Percentiles rank a stretch among this genome's conserved stretches.
Conservation (phyloP, 2,888 invertebrate genomes). For the Drosophila yooni region DNA sequence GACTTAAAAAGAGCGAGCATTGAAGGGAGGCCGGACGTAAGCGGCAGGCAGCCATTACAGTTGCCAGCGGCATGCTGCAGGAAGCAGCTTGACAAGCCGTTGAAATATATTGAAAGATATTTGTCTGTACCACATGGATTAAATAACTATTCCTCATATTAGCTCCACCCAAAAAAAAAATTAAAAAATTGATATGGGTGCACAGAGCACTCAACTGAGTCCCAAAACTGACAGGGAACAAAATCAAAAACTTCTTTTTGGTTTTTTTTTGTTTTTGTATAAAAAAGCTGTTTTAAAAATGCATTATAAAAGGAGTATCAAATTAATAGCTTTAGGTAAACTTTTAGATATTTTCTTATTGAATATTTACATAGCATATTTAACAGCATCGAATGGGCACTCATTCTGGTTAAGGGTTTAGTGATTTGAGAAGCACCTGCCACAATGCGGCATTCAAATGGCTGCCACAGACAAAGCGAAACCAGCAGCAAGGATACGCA, state of each 20-base stretch:
- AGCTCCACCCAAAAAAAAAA: background rate
- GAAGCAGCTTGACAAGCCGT: constrained; percentile 79
- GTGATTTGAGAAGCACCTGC: constrained; percentile 45
- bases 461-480: constrained; percentile 10
- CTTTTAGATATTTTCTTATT: background rate
- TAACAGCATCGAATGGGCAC: constrained; percentile 36
- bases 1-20: constrained; percentile 30
- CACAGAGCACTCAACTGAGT: background rate
- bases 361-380: background rate
- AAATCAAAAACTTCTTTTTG: background rate
- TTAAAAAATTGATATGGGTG: background rate
- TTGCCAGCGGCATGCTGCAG: constrained; percentile 40
- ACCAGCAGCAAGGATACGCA: constrained; percentile 20
- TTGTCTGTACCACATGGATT: constrained; percentile 64
- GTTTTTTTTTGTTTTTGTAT: no score
- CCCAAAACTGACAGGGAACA: background rate
- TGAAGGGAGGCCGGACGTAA: constrained; percentile 11
- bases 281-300: no score
- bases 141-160: constrained; percentile 45
- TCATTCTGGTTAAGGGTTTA: constrained; percentile 47
- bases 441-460: constrained; percentile 17
- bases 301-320: background rate
- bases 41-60: constrained; percentile 15
- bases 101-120: constrained; percentile 81
- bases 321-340: background rate